These are phyloP conservation scores for Lampris incognitus DNA, from an alignment of 2,113 vertebrate species.

Conservation along the genomic window DNA sequence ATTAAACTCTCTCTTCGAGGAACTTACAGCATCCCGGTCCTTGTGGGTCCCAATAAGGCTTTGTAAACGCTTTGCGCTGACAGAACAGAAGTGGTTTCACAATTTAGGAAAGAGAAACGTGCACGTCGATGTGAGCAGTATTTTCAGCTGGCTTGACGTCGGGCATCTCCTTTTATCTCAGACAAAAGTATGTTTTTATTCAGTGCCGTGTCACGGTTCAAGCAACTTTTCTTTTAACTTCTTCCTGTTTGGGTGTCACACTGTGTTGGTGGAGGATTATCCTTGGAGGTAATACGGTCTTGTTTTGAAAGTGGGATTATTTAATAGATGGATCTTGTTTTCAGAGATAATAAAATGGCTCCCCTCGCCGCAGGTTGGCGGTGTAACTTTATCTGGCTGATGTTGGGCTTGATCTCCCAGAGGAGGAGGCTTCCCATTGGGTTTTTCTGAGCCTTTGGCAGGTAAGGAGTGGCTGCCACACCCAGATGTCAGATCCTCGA, in stretches of 20 bases:
- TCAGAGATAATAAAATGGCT: conserved; percentile 47
- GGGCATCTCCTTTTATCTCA: conserved; percentile 19
- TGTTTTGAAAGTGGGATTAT: conserved; percentile 27
- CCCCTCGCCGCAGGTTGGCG: conserved; percentile 19
- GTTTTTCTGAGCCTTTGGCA: conserved; percentile 15
- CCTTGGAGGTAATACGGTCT: background rate
- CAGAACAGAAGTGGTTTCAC: conserved; percentile 4
- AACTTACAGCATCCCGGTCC: background rate
- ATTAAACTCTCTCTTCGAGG: conserved; percentile 51
- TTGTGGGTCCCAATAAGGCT: background rate
- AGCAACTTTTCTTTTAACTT: conserved; percentile 32
- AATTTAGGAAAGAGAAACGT: conserved; percentile 3
- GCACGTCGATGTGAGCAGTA: background rate
- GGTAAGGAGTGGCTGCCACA: conserved; percentile 19
- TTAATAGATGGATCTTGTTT: conserved; percentile 51
- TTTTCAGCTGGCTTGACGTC: conserved; percentile 4
- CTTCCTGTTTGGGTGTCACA: background rate
- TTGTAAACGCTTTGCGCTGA: background rate
- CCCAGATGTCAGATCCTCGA: background rate
- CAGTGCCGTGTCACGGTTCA: conserved; percentile 8
- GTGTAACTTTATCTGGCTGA: conserved; percentile 9
- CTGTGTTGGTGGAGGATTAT: background rate
- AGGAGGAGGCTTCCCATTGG: conserved; percentile 1
- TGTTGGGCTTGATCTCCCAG: background rate
- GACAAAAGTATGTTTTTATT: background rate